A percentile compares a stretch with the other conserved stretches of the same genome.
Conservation (phyloP, 2,888 invertebrate species). For the Clanis bilineata region DNA sequence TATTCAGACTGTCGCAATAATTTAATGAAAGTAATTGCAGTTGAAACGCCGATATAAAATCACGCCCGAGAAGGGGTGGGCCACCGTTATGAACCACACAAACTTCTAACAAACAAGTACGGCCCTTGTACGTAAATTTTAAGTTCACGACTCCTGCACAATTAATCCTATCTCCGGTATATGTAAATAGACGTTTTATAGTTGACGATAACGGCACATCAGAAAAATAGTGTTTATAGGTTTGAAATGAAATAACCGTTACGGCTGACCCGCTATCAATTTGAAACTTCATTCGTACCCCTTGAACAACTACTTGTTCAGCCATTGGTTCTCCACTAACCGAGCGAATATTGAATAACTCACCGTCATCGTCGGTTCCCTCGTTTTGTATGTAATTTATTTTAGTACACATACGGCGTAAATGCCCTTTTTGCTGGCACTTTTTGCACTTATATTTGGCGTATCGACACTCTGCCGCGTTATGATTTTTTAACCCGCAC, state of each 20-base stretch:
- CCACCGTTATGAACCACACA: background rate
- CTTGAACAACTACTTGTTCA: too few species aligned
- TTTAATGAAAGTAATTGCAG: background rate
- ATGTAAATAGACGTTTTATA: background rate
- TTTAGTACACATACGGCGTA: constrained; percentile 7
- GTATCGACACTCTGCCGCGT: constrained; percentile 12
- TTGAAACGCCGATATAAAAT: background rate
- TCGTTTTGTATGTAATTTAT: background rate
- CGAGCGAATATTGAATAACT: background rate
- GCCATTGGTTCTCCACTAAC: background rate
- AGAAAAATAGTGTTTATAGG: background rate
- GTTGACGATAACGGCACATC: background rate
- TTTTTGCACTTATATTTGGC: constrained; percentile 16
- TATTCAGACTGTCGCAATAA: background rate
- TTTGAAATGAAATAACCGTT: background rate
- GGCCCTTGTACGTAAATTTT: background rate
- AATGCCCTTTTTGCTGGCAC: constrained; percentile 13
- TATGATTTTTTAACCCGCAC: constrained; percentile 14
- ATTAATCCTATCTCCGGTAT: background rate
- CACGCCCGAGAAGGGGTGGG: background rate
- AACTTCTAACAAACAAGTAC: background rate
- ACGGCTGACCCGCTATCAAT: background rate
- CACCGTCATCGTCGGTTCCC: constrained; percentile 6
- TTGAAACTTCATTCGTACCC: background rate
- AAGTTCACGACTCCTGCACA: background rate